Evolutionary conservation across 2,888 invertebrate genomes (phyloP).

Genomic region (Drosophila meridionalis): DNA sequence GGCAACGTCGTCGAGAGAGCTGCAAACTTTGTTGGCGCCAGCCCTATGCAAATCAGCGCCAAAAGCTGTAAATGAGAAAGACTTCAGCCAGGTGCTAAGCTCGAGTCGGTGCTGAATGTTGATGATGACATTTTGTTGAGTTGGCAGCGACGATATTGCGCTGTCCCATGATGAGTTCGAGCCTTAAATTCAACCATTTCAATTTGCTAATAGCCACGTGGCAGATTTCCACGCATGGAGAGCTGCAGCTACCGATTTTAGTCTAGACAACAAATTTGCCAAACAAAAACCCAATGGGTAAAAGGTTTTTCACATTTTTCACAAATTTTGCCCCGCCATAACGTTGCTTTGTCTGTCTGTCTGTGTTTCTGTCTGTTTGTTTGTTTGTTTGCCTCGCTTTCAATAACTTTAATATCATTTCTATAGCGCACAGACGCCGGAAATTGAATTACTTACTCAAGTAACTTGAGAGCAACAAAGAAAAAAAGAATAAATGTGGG

Average conservation of each 20-base stretch:
- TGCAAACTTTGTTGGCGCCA: slow-evolving; percentile 50
- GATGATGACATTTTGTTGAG: slow-evolving; percentile 53
- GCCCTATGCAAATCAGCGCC: slow-evolving; percentile 65
- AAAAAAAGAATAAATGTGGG: not conserved
- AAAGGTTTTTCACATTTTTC: slow-evolving; percentile 64
- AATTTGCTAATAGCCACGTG: slow-evolving; percentile 74
- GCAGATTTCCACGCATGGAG: slow-evolving; percentile 62
- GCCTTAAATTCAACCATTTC: slow-evolving; percentile 57
- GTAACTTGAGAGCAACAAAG: slow-evolving; percentile 45
- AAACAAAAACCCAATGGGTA: slow-evolving; percentile 46
- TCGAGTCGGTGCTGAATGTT: slow-evolving; percentile 39
- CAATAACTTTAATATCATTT: slow-evolving; percentile 71
- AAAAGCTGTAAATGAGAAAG: slow-evolving; percentile 34
- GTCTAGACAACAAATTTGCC: slow-evolving; percentile 73
- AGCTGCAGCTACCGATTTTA: slow-evolving; percentile 33
- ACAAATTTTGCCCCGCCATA: slow-evolving; percentile 1
- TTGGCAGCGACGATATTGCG: slow-evolving; percentile 27
- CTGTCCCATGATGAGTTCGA: slow-evolving; percentile 32
- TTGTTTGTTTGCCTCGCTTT: slow-evolving; percentile 51
- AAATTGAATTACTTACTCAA: slow-evolving; percentile 73
- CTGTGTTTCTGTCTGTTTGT: slow-evolving; percentile 26
- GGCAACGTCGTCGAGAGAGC: slow-evolving; percentile 14
- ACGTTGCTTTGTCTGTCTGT: slow-evolving; percentile 30
- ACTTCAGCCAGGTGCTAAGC: slow-evolving; percentile 40
- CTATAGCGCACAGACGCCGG: slow-evolving; percentile 51